A percentile compares a stretch with the other conserved stretches of the same genome.
Conservation (phyloP, 92 coral and sea anemone species). For the Ricordea florida region DNA sequence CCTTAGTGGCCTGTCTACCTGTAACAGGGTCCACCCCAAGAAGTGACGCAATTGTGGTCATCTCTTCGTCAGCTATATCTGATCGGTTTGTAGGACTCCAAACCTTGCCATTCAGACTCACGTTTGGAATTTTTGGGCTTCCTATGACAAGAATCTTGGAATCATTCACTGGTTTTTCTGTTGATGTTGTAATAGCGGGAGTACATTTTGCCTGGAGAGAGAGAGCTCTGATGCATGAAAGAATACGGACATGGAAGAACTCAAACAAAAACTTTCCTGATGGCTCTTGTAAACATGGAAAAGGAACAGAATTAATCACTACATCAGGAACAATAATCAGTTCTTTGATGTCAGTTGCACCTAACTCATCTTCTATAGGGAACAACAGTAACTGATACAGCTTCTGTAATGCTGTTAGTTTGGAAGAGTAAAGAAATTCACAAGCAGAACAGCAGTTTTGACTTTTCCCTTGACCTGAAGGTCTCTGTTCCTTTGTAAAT, state of each 20-base stretch:
- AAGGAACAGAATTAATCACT: constrained; percentile 67
- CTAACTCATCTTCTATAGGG: constrained; percentile 63
- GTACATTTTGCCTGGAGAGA: constrained; percentile 7
- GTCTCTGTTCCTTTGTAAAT: neutral
- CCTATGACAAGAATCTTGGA: constrained; percentile 70
- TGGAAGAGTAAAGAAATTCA: constrained; percentile 2
- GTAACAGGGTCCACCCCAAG: constrained; percentile 75
- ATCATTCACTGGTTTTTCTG: neutral
- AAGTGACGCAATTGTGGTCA: constrained; percentile 69
- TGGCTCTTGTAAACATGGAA: constrained; percentile 56
- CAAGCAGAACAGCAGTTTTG: constrained; percentile 10
- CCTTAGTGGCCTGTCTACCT: constrained; percentile 79
- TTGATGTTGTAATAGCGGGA: no score
- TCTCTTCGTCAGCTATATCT: constrained; percentile 73
- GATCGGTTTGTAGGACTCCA: constrained; percentile 71
- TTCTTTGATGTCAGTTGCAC: constrained; percentile 1
- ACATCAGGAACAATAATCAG: constrained; percentile 62
- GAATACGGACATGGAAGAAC: constrained; percentile 41
- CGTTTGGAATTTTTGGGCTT: constrained; percentile 70
- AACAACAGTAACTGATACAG: constrained; percentile 52
- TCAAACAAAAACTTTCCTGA: constrained; percentile 53
- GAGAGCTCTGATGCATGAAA: constrained; percentile 70
- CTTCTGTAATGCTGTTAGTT: constrained; percentile 62
- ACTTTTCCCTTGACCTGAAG: neutral
- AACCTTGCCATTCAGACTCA: constrained; percentile 39